A percentile compares a stretch with the other conserved stretches of the same genome.
phyloP scores from a whole-genome alignment of 2,797 vertebrate species.

The Labeo calbasu region DNA sequence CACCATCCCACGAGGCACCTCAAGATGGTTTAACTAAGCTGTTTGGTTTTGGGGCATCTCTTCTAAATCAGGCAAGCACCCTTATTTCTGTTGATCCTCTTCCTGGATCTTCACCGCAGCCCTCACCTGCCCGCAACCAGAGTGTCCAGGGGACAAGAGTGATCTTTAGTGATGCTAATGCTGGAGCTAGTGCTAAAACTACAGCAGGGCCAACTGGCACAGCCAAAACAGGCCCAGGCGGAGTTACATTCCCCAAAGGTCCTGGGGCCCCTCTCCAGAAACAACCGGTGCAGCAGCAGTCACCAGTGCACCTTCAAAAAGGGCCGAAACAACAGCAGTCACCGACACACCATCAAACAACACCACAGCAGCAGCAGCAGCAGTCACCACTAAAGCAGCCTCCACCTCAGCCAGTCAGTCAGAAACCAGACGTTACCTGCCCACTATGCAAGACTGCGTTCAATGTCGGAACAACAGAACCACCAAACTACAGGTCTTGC shows the following conservation, averaged over 20 bases:
- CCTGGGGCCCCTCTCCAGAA: constrained; percentile 64
- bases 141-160: constrained; percentile 83
- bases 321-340: constrained; percentile 54
- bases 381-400: constrained; percentile 55
- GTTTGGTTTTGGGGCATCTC: constrained; percentile 94
- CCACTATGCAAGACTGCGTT: constrained; percentile 96
- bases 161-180: constrained; percentile 89
- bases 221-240: constrained; percentile 40
- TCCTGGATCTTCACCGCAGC: constrained; percentile 80
- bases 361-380: constrained; percentile 56
- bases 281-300: constrained; percentile 65
- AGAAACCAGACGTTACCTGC: constrained; percentile 85
- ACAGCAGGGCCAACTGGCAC: constrained; percentile 56
- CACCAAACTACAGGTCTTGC: constrained; percentile 93
- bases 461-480: constrained; percentile 84
- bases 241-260: constrained; percentile 42
- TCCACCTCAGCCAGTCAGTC: constrained; percentile 74
- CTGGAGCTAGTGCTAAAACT: constrained; percentile 74
- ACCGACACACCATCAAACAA: constrained; percentile 67
- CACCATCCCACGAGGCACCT: constrained; percentile 77
- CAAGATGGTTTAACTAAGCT: constrained; percentile 96
- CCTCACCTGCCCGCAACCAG: constrained; percentile 78
- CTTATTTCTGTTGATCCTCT: constrained; percentile 93
- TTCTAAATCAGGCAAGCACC: constrained; percentile 96
- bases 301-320: constrained; percentile 68